These are phyloP conservation scores for Erebia aethiops DNA, from an alignment of 2,888 invertebrate genomes.

Conservation along the genomic window DNA sequence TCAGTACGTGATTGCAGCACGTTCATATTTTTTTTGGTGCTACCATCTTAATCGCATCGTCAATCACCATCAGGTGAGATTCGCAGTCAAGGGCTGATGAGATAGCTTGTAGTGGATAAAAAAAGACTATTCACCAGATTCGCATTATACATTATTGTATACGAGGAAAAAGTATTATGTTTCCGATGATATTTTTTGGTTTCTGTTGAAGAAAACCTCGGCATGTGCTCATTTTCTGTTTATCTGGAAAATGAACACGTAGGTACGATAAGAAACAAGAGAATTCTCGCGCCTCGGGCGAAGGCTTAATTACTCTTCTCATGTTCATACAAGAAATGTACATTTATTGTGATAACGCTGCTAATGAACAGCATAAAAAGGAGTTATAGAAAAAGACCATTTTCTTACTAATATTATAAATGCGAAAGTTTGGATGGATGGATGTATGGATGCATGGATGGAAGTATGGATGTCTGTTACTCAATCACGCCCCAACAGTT, in stretches of 20 bases:
- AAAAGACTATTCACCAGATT: no score
- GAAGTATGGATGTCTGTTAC: no score
- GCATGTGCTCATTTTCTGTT: conserved; percentile 33
- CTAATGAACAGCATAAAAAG: conserved; percentile 6
- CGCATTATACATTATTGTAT: not conserved
- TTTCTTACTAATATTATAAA: no score
- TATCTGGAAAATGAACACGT: conserved; percentile 35
- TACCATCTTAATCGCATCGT: no score
- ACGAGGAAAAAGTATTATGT: not conserved
- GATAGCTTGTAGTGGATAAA: no score
- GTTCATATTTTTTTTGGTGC: conserved; percentile 10
- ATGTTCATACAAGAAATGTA: conserved; percentile 25
- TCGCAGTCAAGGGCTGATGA: no score
- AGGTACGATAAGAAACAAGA: conserved; percentile 27
- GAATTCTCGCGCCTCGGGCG: conserved; percentile 31
- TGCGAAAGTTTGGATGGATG: no score
- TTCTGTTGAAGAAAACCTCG: conserved; percentile 16
- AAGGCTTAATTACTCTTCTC: conserved; percentile 35
- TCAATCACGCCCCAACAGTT: no score
- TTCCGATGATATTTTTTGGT: conserved; percentile 11
- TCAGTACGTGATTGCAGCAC: conserved; percentile 16
- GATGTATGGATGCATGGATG: no score
- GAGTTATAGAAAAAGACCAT: not conserved
- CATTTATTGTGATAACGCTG: conserved; percentile 21
- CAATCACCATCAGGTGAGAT: no score